Evolutionary conservation across 2,113 vertebrate genomes (phyloP).

Genomic region (Bufo gargarizans): DNA sequence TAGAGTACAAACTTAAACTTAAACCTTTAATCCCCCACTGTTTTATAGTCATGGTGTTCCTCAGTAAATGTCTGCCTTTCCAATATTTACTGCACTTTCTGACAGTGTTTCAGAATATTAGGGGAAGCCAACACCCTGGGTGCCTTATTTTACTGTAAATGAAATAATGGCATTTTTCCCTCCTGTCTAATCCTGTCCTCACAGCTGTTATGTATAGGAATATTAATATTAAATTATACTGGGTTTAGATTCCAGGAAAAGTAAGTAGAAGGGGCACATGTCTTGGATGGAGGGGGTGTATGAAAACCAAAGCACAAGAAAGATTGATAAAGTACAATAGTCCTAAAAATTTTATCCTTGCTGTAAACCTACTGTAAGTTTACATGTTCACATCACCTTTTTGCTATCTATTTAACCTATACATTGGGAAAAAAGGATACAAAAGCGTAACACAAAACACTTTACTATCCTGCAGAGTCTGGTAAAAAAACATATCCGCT

Average conservation of each 20-base stretch:
- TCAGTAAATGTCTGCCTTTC: constrained; percentile 37
- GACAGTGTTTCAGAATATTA: background rate
- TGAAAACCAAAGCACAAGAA: background rate
- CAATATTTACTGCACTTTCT: constrained; percentile 30
- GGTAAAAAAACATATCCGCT: no score
- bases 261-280: background rate
- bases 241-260: background rate
- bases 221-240: background rate
- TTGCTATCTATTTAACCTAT: no score
- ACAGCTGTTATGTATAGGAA: background rate
- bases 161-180: background rate
- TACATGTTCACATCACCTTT: no score
- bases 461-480: no score
- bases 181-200: constrained; percentile 40
- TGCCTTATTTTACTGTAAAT: constrained; percentile 38
- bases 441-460: no score
- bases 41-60: constrained; percentile 31
- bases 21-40: constrained; percentile 48
- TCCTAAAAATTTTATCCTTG: background rate
- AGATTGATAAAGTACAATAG: background rate
- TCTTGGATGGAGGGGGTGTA: background rate
- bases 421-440: no score
- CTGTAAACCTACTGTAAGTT: no score
- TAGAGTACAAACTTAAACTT: constrained; percentile 35
- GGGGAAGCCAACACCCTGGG: constrained; percentile 30